These are phyloP conservation scores for Lates calcarifer DNA, from an alignment of 2,113 vertebrate species.

Conservation along the genomic window DNA sequence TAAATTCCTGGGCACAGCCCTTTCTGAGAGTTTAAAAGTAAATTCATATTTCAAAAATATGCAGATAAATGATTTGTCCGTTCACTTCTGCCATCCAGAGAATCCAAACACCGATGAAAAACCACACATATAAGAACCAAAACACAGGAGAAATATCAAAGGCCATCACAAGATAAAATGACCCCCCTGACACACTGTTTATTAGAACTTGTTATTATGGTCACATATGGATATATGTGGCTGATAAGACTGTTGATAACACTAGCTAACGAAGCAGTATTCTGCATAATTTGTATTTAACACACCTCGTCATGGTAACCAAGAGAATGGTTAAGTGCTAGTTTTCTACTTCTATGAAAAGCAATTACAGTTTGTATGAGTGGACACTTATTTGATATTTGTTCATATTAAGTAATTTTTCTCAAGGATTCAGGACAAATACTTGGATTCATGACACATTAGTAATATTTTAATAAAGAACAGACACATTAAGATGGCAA, in stretches of 20 bases:
- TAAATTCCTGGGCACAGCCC: background rate
- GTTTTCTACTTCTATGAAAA: background rate
- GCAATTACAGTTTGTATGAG: background rate
- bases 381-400: background rate
- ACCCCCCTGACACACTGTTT: too few relatives aligned
- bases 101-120: background rate
- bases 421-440: background rate
- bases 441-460: background rate
- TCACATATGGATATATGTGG: background rate
- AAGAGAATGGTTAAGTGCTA: background rate
- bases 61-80: constrained; percentile 23
- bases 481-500: constrained; percentile 1
- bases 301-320: background rate
- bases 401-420: background rate
- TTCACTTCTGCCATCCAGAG: background rate
- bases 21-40: background rate
- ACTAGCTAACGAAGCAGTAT: background rate
- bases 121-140: background rate
- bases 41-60: constrained; percentile 12
- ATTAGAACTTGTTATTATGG: background rate
- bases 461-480: constrained; percentile 3
- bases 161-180: background rate
- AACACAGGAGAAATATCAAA: background rate
- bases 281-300: background rate
- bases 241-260: too few relatives aligned